Evolutionary conservation across 1,140 invertebrate species (phyloP), one percentile per base, ranked within the genome.

Genomic region (Dreissena rostriformis): DNA sequence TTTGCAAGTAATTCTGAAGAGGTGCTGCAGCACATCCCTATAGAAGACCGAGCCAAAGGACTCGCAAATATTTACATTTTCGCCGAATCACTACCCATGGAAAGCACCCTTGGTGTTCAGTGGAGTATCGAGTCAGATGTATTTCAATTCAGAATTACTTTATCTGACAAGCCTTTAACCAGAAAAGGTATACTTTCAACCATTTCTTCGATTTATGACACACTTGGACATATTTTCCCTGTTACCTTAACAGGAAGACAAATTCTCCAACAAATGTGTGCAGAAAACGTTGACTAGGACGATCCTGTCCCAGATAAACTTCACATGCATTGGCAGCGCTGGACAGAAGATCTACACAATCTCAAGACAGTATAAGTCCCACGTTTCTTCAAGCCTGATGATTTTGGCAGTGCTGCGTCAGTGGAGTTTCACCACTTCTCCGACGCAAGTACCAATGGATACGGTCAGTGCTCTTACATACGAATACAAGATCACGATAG

Each of bases 81-180:
- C 6, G 28, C 63, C 26, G 88, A 90, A 26, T 61, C 71, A 39
- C 63, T 90, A 77, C 87, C 86, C 22, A 57, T 86, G 15, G 84
- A 89, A 71, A 83, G 82, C 53, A 71, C 86, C 15, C 67, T 90
- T 11, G 89, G 87, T n/a, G 72, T 91, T 8, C 71, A 77, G 19
- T 90, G 88, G 89, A 76, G 75, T 75, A 72, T 90, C 8, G 84
- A 90, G 17, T 78, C 12, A 24, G 89, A 91, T 39, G 65, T 55
- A 2, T 87, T 89, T 55, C 71, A 85, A 19, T 88, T 88, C n/a
- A n/a, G n/a, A n/a, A n/a, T n/a, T n/a, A n/a, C n/a, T n/a, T n/a
- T n/a, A n/a, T n/a, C n/a, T n/a, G n/a, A n/a, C n/a, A n/a, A n/a
- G n/a, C n/a, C n/a, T n/a, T n/a, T n/a, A n/a, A 17, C n/a, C 10